Evolutionary conservation across 2,888 invertebrate genomes (phyloP), one percentile per base, ranked within the genome.

Genomic region (Craniophora ligustri): DNA sequence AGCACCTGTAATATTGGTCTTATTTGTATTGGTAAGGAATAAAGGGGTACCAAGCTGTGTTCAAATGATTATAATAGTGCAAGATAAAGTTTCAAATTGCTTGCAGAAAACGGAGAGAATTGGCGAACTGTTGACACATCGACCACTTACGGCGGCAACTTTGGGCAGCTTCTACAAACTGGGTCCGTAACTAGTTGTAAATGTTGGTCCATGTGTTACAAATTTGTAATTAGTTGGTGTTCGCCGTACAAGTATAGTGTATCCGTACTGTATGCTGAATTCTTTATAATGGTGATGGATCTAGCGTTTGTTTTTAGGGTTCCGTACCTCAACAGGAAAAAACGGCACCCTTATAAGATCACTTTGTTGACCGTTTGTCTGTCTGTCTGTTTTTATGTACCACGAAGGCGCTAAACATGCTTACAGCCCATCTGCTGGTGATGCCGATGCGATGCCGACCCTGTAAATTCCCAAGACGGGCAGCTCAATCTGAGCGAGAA

Each of bases 1-100:
- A n/a, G n/a, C n/a, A n/a, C n/a, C n/a, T n/a, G n/a, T n/a, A n/a
- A n/a, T n/a, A n/a, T n/a, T n/a, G n/a, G n/a, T n/a, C 49, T 11
- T 54, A 42, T 55, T 41, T 31, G 63, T 42, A 28, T 21, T 2
- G 19, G n/a, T 10, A 48, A 38, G 34, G 34, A 44, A 44, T 44
- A 35, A 32, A 10, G 35, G 45, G 49, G 35, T 28, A 35, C 26
- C 30, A 14, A 15, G 2, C 5, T 19, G 13, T 30, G 3, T 38
- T 48, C 39, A 21, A 35, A 57, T 47, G 35, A 15, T 40, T 60
- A 45, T 28, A 23, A 13, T 18, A n/a, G 31, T 31, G 11, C 3
- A 44, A 7, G 26, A 13, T 26, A 26, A 32, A 26, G 10, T 38
- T 39, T 26, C 0, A 10, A 47, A 32, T 31, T 3, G 15, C 5